Evolutionary conservation across 2,888 invertebrate species (phyloP), one percentile per base, ranked within the genome.

Genomic region (Heteromurus nitidus): DNA sequence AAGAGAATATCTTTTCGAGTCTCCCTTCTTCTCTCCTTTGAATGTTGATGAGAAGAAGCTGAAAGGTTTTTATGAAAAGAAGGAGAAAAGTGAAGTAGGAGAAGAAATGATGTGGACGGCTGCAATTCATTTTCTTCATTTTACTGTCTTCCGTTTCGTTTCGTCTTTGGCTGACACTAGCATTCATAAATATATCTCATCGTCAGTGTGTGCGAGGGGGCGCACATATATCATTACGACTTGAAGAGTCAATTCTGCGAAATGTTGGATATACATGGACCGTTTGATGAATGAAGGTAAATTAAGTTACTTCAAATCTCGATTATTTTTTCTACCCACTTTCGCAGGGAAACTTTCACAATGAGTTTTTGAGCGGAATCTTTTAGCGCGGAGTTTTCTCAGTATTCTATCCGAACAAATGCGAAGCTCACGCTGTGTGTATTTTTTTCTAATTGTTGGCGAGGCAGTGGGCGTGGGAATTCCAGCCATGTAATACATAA

Each of bases 61-160:
- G 31, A 55, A 31, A 69, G 55, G 55, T 31, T 30, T 28, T 16
- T 36, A 36, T 53, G 47, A 73, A 31, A 62, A 62, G 62, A 13
- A 60, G 26, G 55, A 5, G 53, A 60, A 36, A 42, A 73, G 47
- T 62, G 47, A 62, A 44, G 72, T 60, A 62, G 47, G 72, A 55
- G 42, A 70, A 67, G 11, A 3, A 42, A 53, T 55, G 60, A 76
- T 68, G 42, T 76, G 68, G 68, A 68, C 68, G 68, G 55, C 18
- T 67, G 20, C 42, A 26, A 22, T 74, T 53, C 65, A 26, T 74
- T 58, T 55, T 73, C 36, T 50, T 65, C 60, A 5, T 42, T 22
- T 75, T 55, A 77, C 69, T 77, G 20, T 18, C 60, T 22, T 36
- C 62, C 55, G 3, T 55, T 55, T 69, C 55, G 77, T 70, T 80